Base-by-base conservation (phyloP, 2,113 vertebrate genomes). In the Fukomys damarensis region DNA sequence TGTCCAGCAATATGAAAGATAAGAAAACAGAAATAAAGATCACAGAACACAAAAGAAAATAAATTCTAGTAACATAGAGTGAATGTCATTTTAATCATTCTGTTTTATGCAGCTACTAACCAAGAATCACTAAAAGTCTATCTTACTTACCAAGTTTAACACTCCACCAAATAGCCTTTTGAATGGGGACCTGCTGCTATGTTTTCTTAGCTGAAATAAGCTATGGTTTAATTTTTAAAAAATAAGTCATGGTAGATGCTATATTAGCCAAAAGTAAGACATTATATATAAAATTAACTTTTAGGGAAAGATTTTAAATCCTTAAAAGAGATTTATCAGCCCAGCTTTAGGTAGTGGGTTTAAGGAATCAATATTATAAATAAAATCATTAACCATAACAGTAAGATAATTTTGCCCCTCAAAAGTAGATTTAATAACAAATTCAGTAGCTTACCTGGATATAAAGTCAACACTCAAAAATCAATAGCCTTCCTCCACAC, bases 321-420 rank as follows among this genome's bases (percentile, higher is more conserved):
- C 13, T 93, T 87, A 49, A 65, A 95, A 65, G 49, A 54, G 28
- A 74, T 92, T 93, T 93, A 94, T 85, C 46, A 80, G 41, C 24
- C 43, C 30, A 72, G 52, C 28, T 22, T 87, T 43, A 86, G 52
- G 84, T 5, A 90, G 17, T 91, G 26, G 76, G 22, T 87, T 82
- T 38, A 87, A 32, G 12, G 41, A 81, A 92, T 77, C 41, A 28
- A 49, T 81, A 86, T 89, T 82, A 93, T 70, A 32, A 96, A 84
- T 84, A 95, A 81, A 94, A 91, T 63, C 56, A 89, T 74, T 94
- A 93, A 5, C 5, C 58, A 92, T 70, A 65, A 94, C 74, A 74
- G 17, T 90, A 72, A 97, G 93, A 74, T 86, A 91, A 89, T 77
- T 94, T 91, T 43, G 8, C 5, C 4, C 52, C 20, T 93, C 74